Conservation (phyloP, 2,797 vertebrate species). For the Danio tinwini region DNA sequence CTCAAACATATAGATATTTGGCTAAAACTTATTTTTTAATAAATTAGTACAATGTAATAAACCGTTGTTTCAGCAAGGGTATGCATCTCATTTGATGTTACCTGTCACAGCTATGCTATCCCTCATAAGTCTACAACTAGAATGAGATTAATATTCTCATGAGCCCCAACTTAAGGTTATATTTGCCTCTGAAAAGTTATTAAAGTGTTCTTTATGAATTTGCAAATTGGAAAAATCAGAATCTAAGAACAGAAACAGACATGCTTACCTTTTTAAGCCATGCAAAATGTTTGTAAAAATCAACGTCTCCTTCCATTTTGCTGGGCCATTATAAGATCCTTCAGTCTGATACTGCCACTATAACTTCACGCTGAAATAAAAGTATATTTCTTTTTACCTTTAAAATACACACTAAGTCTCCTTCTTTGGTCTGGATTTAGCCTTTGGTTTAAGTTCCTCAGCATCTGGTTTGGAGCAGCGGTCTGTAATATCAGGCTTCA, state of each 20-base stretch:
- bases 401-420: constrained; percentile 52
- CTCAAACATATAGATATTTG: neutral
- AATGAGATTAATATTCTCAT: neutral
- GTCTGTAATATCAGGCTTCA: constrained; percentile 71
- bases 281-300: constrained; percentile 96
- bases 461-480: constrained; percentile 79
- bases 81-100: neutral
- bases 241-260: constrained; percentile 63
- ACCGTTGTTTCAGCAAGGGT: neutral
- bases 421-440: constrained; percentile 67
- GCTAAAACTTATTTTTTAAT: too few relatives aligned
- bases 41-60: neutral
- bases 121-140: neutral
- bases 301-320: constrained; percentile 96
- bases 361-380: neutral
- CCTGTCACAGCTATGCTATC: too few relatives aligned
- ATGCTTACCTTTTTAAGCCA: constrained; percentile 96
- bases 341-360: constrained; percentile 60
- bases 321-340: constrained; percentile 82
- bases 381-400: constrained; percentile 62
- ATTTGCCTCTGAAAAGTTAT: neutral
- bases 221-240: neutral
- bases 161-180: neutral
- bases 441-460: constrained; percentile 69
- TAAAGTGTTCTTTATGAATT: neutral